Evolutionary conservation across 2,113 vertebrate species (phyloP), one percentile per base, ranked within the genome.

Genomic region (Epinephelus fuscoguttatus): DNA sequence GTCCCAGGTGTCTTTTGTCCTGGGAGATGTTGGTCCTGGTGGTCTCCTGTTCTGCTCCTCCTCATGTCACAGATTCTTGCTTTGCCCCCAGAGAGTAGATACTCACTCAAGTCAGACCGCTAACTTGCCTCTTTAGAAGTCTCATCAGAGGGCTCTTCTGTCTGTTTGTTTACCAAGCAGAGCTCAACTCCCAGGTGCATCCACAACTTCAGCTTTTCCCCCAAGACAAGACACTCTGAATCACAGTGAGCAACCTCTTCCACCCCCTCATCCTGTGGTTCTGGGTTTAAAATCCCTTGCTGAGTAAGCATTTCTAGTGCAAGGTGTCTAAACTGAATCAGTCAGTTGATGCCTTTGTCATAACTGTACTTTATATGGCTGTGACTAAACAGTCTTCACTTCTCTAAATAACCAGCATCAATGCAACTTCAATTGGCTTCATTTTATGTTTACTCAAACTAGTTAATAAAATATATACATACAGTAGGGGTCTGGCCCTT

Each of bases 121-220:
- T 68, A 2, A 59, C 64, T 19, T 55, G 19, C 59, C n/a, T 67
- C 23, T 33, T 52, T 19, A 64, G 78, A 77, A 19, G 64, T 60
- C n/a, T 55, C 27, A 33, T 67, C 68, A 47, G 53, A 67, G 45
- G 14, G 53, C 42, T 61, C 52, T 40, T 60, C 27, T 66, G 50
- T 71, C 15, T 59, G 71, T 70, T 69, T 75, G 52, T 64, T 75
- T 63, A 57, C 62, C 8, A 3, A 47, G 18, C 19, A 40, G n/a
- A 67, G 60, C 61, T 76, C 1, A 13, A 60, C 53, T 60, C 59
- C 11, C 55, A 55, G 53, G 61, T 73, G 37, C 68, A 15, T 45
- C 53, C n/a, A 37, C 55, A 50, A 27, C 56, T 75, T 49, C 21
- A 37, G 45, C 52, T 52, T 30, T 7, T 63, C 74, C 33, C 53